A percentile compares a stretch with the other conserved stretches of the same genome.
Evolutionary conservation across 1,140 invertebrate species (phyloP).

Genomic region (Coptotermes formosanus): DNA sequence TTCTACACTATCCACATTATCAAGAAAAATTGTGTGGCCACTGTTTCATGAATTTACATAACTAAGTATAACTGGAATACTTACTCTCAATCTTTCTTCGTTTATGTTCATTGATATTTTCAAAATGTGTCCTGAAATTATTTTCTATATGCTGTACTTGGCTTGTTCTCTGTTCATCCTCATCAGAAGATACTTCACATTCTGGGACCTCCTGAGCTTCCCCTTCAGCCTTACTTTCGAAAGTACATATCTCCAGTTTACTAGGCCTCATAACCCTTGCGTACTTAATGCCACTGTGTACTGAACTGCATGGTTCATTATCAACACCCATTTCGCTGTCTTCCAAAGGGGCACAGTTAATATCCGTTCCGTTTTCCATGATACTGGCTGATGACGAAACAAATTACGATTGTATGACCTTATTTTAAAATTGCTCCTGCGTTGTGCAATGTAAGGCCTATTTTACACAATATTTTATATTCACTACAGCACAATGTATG

Average conservation of each 20-base stretch:
- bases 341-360: background rate
- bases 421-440: background rate
- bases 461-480: background rate
- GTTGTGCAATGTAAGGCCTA: background rate
- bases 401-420: background rate
- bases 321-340: slow-evolving; percentile 1
- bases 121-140: background rate
- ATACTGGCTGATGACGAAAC: background rate
- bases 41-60: slow-evolving; percentile 30
- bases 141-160: background rate
- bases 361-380: background rate
- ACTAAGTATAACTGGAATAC: slow-evolving; percentile 2
- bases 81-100: background rate
- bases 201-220: slow-evolving; percentile 21
- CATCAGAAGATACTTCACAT: background rate
- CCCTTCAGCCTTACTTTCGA: background rate
- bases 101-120: background rate
- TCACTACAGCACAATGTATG: background rate
- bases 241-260: background rate
- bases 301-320: background rate
- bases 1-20: too few species aligned
- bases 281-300: background rate
- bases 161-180: background rate
- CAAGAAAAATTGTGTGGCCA: too few species aligned
- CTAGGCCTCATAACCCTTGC: background rate